Base-by-base conservation (phyloP, 2,888 invertebrate genomes). In the Synergus laeviventris region DNA sequence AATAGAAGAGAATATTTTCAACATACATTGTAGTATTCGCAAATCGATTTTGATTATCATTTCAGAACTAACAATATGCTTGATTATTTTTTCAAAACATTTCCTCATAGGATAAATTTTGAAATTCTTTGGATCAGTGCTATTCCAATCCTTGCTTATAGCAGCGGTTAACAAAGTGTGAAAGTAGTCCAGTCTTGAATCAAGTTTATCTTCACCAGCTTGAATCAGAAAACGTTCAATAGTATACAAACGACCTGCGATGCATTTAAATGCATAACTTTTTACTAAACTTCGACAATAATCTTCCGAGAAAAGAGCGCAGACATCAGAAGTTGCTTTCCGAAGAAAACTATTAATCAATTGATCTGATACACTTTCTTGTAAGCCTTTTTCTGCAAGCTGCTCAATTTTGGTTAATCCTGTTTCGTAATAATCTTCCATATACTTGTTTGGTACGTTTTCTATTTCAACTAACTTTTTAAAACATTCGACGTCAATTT, bases 221-320 rank as follows among this genome's bases (percentile, higher is more conserved):
- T 14, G 39, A 9, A 49, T n/a, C 38, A 76, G 31, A n/a, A 76
- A 81, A 24, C 8, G 42, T 14, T 73, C 3, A 0, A 79, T 1
- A 14, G 75, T 74, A 21, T 79, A 77, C 21, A 9, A 4, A 38
- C 24, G 49, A 7, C 73, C 81, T 9, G 75, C 73, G 2, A 1
- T 14, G 16, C 64, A 4, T 38, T 84, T 61, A 62, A 82, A 81
- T 8, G 88, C 79, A 75, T 83, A 89, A 42, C 78, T 86, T 2
- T 62, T 60, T 0, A 89, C 14, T 1, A 89, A 74, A 0, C 70
- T 9, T 16, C 82, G 62, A 38, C 80, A 78, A 24, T 86, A 81
- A 14, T 86, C 80, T 2, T 88, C 86, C 1, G 86, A 74, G 4
- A 89, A 42, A 18, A 49, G 49, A 9, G n/a, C 31, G 7, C 49